phyloP scores from a whole-genome alignment of 2,888 invertebrate genomes.

The Stenurella melanura region DNA sequence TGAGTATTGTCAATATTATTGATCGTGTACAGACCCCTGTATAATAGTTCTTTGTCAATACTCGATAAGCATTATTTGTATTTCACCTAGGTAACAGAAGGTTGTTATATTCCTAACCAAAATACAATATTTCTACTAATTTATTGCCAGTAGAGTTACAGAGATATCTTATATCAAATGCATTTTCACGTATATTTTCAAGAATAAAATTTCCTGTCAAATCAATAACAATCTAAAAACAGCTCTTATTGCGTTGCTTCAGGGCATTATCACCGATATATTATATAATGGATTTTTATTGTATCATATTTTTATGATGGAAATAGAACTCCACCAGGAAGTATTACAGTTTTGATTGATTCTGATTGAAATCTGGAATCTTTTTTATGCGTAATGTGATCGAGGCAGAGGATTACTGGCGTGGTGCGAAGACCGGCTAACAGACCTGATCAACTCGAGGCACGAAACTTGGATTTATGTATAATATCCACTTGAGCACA shows the following conservation, averaged over 20 bases:
- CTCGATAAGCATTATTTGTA: no score
- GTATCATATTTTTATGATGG: constrained; percentile 10
- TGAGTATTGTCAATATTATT: no score
- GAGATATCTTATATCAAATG: no score
- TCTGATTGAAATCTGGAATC: constrained; percentile 19
- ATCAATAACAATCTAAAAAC: no score
- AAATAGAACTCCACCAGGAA: neutral
- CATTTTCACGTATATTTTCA: no score
- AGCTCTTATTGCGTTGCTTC: neutral
- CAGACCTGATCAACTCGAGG: neutral
- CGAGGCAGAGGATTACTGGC: neutral
- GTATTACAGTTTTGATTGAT: constrained; percentile 12
- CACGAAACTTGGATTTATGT: constrained; percentile 1
- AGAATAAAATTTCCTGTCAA: neutral
- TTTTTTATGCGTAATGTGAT: neutral
- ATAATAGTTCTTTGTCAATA: no score
- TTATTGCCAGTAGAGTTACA: no score
- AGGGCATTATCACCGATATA: neutral
- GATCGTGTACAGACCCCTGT: no score
- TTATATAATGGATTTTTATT: neutral
- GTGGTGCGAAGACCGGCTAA: neutral
- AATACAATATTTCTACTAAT: no score
- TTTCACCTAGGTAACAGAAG: no score
- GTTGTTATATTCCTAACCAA: no score
- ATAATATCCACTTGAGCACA: neutral